Base-by-base conservation (phyloP, 23 tunicate genomes). In the Styela plicata region DNA sequence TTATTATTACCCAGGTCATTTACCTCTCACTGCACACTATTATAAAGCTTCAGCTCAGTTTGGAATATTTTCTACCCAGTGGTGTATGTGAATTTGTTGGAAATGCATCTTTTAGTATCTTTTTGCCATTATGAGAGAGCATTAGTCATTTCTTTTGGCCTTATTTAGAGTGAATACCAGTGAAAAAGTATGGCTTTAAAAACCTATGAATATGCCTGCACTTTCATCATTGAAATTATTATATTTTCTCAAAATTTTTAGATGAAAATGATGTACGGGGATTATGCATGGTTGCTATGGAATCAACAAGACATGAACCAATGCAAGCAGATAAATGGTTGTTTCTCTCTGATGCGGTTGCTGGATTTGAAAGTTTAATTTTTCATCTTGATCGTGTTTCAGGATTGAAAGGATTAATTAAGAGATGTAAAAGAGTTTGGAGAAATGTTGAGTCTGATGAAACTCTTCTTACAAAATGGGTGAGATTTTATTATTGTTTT, bases 181-280 rank as follows among this genome's bases (percentile, higher is more conserved):
- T n/a, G n/a, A n/a, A n/a, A n/a, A n/a, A n/a, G n/a, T n/a, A n/a
- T n/a, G n/a, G n/a, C n/a, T n/a, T n/a, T n/a, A n/a, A n/a, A n/a
- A n/a, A n/a, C n/a, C n/a, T n/a, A n/a, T n/a, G n/a, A n/a, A n/a
- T n/a, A n/a, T n/a, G n/a, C n/a, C n/a, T n/a, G n/a, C n/a, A n/a
- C n/a, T n/a, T n/a, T 44, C 57, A 44, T 44, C 13, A 44, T 44
- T 44, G 13, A 44, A 44, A 44, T n/a, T n/a, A n/a, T n/a, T 44
- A 44, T 44, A 44, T 44, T 44, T 44, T 44, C 13, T 13, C 57
- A 5, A 57, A 18, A n/a, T 57, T 74, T 79, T 24, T 52, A 86
- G 90, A 86, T 86, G 84, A 84, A 62, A 53, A 74, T 31, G 90
- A 86, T 26, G 90, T 86, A 36, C 79, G 80, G 63, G 90, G 80